Conservation (phyloP, 2,888 invertebrate species). For the Drosophila buzzatii region DNA sequence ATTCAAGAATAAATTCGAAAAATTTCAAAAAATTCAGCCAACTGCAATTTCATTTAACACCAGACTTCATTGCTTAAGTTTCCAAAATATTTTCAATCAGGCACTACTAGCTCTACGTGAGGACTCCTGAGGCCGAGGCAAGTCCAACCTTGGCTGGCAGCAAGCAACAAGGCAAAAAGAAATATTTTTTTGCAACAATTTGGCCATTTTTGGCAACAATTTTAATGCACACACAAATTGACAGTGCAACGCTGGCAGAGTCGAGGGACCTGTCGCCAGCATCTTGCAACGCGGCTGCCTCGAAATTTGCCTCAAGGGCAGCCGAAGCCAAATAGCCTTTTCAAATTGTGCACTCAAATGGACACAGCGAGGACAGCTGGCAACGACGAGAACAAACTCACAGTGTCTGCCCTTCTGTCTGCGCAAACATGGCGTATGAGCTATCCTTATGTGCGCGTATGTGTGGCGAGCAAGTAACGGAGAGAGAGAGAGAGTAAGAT, state of each 20-base stretch:
- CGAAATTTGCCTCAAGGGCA: constrained; percentile 61
- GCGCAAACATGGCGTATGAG: constrained; percentile 61
- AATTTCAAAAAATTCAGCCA: constrained; percentile 44
- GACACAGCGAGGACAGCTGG: constrained; percentile 65
- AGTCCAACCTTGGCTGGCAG: constrained; percentile 11
- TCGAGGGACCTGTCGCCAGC: constrained; percentile 25
- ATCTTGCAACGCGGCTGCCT: constrained; percentile 19
- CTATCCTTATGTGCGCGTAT: constrained; percentile 38
- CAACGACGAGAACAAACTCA: constrained; percentile 27
- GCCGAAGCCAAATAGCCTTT: constrained; percentile 74
- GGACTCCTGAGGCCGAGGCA: not conserved
- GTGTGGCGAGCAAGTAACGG: constrained; percentile 6
- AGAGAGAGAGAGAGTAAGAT: constrained; percentile 1
- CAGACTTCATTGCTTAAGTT: too few species aligned
- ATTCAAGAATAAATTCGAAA: constrained; percentile 63
- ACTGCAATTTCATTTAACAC: not conserved
- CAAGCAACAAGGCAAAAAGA: constrained; percentile 10
- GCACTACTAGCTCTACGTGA: constrained; percentile 6
- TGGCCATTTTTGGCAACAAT: constrained; percentile 54
- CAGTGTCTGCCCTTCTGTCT: constrained; percentile 22
- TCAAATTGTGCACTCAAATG: constrained; percentile 80
- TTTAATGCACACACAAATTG: constrained; percentile 56
- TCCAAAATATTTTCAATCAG: constrained; percentile 7
- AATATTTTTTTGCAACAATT: constrained; percentile 49
- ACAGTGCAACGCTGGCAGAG: constrained; percentile 53